Evolutionary conservation across 1,140 invertebrate genomes (phyloP), one percentile per base, ranked within the genome.

Genomic region (Neuroterus valhalla): DNA sequence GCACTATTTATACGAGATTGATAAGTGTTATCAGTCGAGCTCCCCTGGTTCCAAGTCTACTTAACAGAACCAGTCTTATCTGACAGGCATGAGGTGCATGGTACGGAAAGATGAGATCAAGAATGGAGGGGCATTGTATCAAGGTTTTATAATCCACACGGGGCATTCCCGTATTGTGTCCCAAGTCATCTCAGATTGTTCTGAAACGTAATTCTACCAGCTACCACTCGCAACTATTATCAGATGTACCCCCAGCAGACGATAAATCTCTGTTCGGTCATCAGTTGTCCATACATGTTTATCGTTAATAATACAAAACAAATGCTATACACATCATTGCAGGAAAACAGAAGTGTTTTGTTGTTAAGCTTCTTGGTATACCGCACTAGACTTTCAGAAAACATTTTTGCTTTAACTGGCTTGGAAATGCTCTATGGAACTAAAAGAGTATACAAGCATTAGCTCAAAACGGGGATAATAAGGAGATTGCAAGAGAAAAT

Each of bases 11-110:
- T 88, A 88, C 68, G 79, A 80, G 69, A 45, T 72, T 78, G 87
- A 88, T 88, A 88, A 88, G 86, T 86, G 81, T 80, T 88, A 88
- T 88, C 87, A 87, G 85, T 48, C 73, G 55, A 79, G 69, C 69
- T 81, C 78, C 75, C 72, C 44, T 45, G 43, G 72, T 78, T 72
- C 69, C 68, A 79, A 80, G 77, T 79, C 68, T 79, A 75, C 80
- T 78, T 78, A 70, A 15, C 55, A 31, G 74, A 75, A 79, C 66
- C 72, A 71, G 73, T 72, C 79, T 87, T 88, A 87, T 88, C 87
- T 85, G 55, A 74, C 62, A 76, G 72, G 72, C 78, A 81, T 76
- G 74, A 82, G 78, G 78, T 85, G 62, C 71, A 68, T 71, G 21
- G 45, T 66, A 44, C 74, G 69, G 68, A 62, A 68, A 42, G 2